These are phyloP conservation scores for Lordiphosa stackelbergi DNA, from an alignment of 1,140 invertebrate species.

Conservation along the genomic window DNA sequence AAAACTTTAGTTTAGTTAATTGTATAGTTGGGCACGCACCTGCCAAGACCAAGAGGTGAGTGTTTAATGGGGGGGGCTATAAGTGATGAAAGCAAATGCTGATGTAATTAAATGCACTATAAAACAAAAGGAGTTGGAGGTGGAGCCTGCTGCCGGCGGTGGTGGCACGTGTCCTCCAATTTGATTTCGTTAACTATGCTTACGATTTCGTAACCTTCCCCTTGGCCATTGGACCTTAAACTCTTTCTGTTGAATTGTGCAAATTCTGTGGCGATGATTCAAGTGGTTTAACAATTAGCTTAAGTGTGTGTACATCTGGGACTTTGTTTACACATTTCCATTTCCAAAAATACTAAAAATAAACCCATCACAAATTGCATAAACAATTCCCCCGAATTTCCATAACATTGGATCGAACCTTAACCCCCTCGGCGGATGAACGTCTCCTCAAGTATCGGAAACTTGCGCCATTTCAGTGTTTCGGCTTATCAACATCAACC, in stretches of 20 bases:
- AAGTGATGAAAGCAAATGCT: neutral
- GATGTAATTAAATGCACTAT: no score
- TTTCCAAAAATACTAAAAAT: constrained; percentile 8
- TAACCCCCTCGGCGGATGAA: neutral
- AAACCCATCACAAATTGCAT: constrained; percentile 8
- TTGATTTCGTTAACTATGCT: no score
- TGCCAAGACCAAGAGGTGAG: constrained; percentile 2
- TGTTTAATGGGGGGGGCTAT: neutral
- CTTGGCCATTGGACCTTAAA: no score
- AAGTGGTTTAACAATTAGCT: no score
- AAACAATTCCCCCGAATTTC: constrained; percentile 4
- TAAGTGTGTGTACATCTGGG: neutral
- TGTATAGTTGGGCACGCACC: constrained; percentile 2
- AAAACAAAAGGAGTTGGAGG: no score
- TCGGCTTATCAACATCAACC: neutral
- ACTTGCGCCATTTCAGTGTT: neutral
- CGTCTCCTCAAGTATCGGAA: constrained; percentile 1
- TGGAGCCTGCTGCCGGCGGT: no score
- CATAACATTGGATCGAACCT: constrained; percentile 1
- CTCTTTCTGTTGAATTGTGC: no score
- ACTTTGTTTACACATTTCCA: neutral
- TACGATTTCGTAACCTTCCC: no score
- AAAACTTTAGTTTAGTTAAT: constrained; percentile 8
- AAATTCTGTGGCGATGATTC: no score
- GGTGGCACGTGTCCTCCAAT: no score